phyloP scores from a whole-genome alignment of 2,888 invertebrate species.

The Drosophila mulleri region DNA sequence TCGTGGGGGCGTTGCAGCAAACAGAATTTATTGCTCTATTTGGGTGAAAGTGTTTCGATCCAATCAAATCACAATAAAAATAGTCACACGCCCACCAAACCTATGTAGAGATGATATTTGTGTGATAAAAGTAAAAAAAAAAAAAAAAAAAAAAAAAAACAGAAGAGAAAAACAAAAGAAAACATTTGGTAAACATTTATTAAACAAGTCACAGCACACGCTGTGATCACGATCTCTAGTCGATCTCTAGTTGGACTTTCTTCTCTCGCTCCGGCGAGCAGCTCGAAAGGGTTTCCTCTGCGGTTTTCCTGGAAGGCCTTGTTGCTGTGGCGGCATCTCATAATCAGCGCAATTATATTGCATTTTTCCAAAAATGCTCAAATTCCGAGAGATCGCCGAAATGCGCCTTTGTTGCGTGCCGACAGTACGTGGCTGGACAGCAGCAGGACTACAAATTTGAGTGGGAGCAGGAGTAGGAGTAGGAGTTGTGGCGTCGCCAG shows the following conservation, averaged over 20 bases:
- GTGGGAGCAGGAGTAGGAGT: not conserved
- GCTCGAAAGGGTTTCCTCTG: constrained; percentile 29
- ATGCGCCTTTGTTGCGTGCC: constrained; percentile 69
- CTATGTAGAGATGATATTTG: not conserved
- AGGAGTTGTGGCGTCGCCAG: constrained; percentile 17
- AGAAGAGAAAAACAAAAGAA: not conserved
- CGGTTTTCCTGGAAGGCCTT: constrained; percentile 63
- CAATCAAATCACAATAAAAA: constrained; percentile 72
- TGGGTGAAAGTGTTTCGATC: constrained; percentile 57
- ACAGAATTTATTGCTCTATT: constrained; percentile 72
- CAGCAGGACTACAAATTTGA: not conserved
- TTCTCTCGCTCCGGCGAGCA: not conserved
- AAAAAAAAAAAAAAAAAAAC: constrained; percentile 23
- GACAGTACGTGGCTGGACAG: constrained; percentile 34
- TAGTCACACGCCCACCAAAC: constrained; percentile 63
- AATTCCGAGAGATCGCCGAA: constrained; percentile 65
- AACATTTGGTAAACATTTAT: constrained; percentile 60
- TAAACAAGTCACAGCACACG: constrained; percentile 38
- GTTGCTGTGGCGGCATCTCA: constrained; percentile 60
- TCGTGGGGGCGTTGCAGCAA: constrained; percentile 10
- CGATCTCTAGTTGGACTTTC: constrained; percentile 37
- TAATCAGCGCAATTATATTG: constrained; percentile 82
- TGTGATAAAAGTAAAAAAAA: not conserved
- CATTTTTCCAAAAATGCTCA: constrained; percentile 59
- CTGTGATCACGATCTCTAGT: constrained; percentile 36